Percentiles rank a stretch among this genome's conserved stretches.
phyloP scores from a whole-genome alignment of 2,888 invertebrate species.

The Tetrapedia diversipes region DNA sequence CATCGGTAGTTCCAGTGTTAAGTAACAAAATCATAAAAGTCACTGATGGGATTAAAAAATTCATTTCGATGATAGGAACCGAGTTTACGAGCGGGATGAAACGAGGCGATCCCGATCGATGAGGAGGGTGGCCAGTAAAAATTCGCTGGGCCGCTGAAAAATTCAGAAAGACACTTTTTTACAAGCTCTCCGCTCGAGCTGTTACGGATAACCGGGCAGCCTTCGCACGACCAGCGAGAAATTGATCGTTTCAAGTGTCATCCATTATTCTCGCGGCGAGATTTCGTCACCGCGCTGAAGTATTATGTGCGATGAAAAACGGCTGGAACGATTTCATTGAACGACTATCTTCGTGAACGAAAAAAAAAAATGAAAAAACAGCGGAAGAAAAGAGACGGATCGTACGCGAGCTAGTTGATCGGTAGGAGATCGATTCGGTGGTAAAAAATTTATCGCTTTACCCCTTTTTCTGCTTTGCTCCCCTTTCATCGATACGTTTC shows the following conservation, averaged over 20 bases:
- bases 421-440: background rate
- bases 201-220: background rate
- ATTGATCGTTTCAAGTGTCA: constrained; percentile 34
- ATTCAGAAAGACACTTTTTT: constrained; percentile 28
- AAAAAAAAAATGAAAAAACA: background rate
- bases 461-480: background rate
- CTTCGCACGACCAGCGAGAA: constrained; percentile 7
- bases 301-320: constrained; percentile 20
- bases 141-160: constrained; percentile 28
- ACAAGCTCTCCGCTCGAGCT: background rate
- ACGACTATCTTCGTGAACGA: background rate
- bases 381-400: background rate
- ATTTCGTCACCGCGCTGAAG: constrained; percentile 33
- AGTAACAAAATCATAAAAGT: too few species aligned
- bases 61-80: background rate
- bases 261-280: constrained; percentile 31
- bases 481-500: background rate
- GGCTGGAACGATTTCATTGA: constrained; percentile 7
- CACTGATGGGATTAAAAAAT: background rate
- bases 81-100: constrained; percentile 23
- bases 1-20: too few species aligned
- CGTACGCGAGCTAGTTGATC: background rate
- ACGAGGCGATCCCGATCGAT: background rate
- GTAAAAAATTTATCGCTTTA: constrained; percentile 3
- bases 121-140: background rate